These are phyloP conservation scores for Sphenodon punctatus DNA, from an alignment of 2,797 vertebrate genomes.

Conservation along the genomic window DNA sequence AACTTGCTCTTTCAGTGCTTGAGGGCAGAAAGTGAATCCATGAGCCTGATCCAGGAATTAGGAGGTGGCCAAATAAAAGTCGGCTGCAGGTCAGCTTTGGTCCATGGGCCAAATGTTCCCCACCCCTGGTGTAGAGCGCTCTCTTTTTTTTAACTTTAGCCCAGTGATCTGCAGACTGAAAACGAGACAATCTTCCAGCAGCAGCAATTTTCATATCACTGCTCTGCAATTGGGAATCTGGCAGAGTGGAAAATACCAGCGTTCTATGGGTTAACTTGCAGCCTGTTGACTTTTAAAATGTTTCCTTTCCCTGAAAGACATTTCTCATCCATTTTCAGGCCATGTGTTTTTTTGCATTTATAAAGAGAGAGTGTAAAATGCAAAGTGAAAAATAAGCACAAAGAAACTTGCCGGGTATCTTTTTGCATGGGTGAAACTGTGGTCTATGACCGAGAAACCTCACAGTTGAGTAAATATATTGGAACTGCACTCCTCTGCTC, in stretches of 20 bases:
- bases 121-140: no score
- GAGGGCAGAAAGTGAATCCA: no score
- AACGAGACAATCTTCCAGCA: fast-evolving
- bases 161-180: not conserved
- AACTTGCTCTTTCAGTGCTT: no score
- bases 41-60: no score
- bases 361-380: not conserved
- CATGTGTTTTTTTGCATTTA: not conserved
- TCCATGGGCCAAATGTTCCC: no score
- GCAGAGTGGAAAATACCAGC: not conserved
- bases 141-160: no score
- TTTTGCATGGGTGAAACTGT: not conserved
- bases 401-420: not conserved
- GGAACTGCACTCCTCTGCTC: not conserved
- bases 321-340: not conserved
- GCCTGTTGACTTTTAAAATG: not conserved
- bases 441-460: not conserved
- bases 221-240: fast-evolving
- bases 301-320: not conserved
- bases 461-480: not conserved
- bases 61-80: no score
- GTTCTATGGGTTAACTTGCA: fast-evolving
- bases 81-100: no score
- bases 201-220: not conserved
- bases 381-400: not conserved